Evolutionary conservation across 2,797 vertebrate species (phyloP).

Genomic region (Muscicapa comitata): DNA sequence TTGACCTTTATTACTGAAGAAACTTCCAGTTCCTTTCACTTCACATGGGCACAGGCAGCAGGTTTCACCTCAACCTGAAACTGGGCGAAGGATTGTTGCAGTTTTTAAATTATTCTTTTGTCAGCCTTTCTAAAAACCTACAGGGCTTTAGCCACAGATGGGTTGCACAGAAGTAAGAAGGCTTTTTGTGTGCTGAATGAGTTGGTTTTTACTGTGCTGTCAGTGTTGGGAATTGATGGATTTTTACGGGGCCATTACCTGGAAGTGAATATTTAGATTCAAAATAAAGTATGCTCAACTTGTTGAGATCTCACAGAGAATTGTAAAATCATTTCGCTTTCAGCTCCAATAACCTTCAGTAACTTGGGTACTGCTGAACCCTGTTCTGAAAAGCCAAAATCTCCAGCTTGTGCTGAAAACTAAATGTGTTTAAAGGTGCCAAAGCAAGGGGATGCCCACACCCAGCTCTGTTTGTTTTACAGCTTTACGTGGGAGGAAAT

Average conservation of each 20-base stretch:
- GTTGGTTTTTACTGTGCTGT: background rate
- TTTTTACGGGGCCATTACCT: background rate
- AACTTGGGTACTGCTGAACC: background rate
- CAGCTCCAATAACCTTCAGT: background rate
- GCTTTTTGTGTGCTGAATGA: background rate
- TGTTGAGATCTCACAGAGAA: background rate
- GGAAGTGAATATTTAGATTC: background rate
- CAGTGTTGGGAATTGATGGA: background rate
- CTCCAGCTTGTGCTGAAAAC: background rate
- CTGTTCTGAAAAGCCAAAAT: background rate
- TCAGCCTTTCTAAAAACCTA: background rate
- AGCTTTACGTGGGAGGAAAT: slow-evolving; percentile 98
- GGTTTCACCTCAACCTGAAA: background rate
- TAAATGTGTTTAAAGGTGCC: background rate
- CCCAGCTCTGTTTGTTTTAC: slow-evolving; percentile 53
- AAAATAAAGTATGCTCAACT: background rate
- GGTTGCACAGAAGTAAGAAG: background rate
- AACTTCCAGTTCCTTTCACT: background rate
- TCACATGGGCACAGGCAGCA: background rate
- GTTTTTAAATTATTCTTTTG: background rate
- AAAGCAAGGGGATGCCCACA: background rate
- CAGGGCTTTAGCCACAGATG: background rate
- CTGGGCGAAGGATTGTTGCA: background rate
- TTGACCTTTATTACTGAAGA: background rate
- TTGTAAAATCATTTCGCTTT: background rate